Evolutionary conservation across 2,113 vertebrate species (phyloP), one percentile per base, ranked within the genome.

Genomic region (Catharus bicknelli): DNA sequence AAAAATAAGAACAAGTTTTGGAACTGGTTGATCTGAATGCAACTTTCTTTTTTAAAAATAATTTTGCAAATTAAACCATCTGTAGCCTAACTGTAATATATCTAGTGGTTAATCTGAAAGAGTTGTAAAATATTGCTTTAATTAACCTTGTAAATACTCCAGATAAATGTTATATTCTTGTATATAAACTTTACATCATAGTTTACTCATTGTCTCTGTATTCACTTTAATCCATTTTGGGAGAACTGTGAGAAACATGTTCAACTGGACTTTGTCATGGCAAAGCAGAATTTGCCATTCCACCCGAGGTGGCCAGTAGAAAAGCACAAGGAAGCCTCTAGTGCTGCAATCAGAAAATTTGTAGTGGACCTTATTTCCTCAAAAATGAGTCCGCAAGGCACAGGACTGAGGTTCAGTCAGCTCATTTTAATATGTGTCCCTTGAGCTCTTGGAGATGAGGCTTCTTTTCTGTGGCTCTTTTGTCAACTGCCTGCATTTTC

Each of bases 71-170:
- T 95, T 95, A 97, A 97, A 95, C 82, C 73, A 94, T 90, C 89
- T 95, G 87, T 97, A 97, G 97, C 93, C 87, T 97, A 95, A 96
- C 92, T 98, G 95, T 97, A 98, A 97, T 97, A 98, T 98, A 98
- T 93, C 62, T 91, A 96, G 95, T 95, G 94, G 91, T 95, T 95
- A 96, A 95, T 97, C 95, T 96, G 88, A 91, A 95, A 97, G 96
- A 97, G 98, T 98, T 98, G 97, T 98, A 98, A 98, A 98, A 98
- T 98, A 97, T 97, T 98, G 96, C 97, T 98, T 98, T 98, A 98
- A 97, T 96, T 98, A 97, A 98, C 97, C 97, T 97, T 99, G 98
- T 99, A 99, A 99, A 99, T 99, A 99, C 95, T 95, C 96, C 97
- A 98, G 98, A 98, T 99, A 98, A 98, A 97, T 97, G 96, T 97